phyloP scores from a whole-genome alignment of 2,113 vertebrate species.

The Passer montanus region DNA sequence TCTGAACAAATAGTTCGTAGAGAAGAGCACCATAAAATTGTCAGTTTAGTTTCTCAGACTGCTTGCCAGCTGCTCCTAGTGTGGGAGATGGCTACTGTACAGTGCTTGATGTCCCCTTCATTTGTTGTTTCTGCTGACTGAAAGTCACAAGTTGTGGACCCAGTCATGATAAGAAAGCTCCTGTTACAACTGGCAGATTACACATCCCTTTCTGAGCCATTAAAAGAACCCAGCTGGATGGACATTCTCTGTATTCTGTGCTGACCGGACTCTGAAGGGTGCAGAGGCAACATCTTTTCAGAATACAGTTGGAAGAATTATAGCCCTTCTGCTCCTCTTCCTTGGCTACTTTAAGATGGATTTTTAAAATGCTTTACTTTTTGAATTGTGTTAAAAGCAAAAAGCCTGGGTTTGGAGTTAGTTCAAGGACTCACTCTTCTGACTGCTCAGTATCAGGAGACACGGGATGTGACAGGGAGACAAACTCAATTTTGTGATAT shows the following conservation, averaged over 20 bases:
- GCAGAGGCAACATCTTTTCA: not conserved
- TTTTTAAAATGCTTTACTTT: not conserved
- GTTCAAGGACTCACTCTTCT: not conserved
- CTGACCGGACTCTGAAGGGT: not conserved
- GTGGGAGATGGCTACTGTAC: not conserved
- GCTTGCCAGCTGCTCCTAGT: not conserved
- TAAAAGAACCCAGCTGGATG: not conserved
- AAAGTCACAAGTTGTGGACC: not conserved
- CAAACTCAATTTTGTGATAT: not conserved
- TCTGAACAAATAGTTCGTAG: not conserved
- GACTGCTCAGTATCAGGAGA: not conserved
- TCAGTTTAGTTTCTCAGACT: not conserved
- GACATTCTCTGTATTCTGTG: not conserved
- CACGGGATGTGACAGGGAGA: not conserved
- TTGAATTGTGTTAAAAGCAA: rapidly evolving
- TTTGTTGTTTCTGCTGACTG: not conserved
- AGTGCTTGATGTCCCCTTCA: not conserved
- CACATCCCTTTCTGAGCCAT: not conserved
- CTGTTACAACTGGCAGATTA: not conserved
- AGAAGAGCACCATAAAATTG: not conserved
- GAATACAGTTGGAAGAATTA: not conserved
- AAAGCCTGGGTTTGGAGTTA: not conserved
- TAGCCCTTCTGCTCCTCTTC: not conserved
- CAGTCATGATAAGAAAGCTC: not conserved
- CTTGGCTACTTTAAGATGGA: not conserved